phyloP scores from a whole-genome alignment of 2,888 invertebrate genomes.

The Latrodectus hesperus region DNA sequence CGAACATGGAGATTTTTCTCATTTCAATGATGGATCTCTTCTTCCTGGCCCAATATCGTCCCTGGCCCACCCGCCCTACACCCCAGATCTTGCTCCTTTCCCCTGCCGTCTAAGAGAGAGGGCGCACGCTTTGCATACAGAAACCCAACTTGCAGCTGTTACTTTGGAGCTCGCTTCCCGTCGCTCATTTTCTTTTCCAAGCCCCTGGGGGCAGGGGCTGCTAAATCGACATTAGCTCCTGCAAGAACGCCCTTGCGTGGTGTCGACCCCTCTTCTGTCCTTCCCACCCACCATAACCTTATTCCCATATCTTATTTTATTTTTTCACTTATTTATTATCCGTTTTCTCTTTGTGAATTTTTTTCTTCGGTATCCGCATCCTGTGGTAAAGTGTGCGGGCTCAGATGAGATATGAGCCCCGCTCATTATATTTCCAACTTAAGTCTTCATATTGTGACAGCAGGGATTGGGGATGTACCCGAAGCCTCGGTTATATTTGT shows the following conservation, averaged over 20 bases:
- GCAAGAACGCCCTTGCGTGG: conserved; percentile 16
- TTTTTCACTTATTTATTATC: conserved; percentile 28
- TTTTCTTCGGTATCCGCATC: conserved; percentile 25
- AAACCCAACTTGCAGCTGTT: conserved; percentile 64
- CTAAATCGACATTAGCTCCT: conserved; percentile 68
- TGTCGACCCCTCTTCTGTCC: conserved; percentile 11
- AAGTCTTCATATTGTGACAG: conserved; percentile 66
- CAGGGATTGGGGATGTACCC: conserved; percentile 19
- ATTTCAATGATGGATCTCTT: conserved; percentile 69
- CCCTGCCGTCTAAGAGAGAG: neutral
- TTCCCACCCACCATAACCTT: conserved; percentile 35
- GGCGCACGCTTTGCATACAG: conserved; percentile 67
- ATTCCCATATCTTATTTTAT: conserved; percentile 14
- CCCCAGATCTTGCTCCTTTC: conserved; percentile 8
- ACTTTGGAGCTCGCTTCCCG: conserved; percentile 48
- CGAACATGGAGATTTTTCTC: conserved; percentile 69
- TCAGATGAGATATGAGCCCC: conserved; percentile 48
- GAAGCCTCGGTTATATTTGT: neutral
- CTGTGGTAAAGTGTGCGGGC: conserved; percentile 47
- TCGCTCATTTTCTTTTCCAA: conserved; percentile 63
- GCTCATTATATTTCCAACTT: conserved; percentile 65
- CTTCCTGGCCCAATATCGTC: conserved; percentile 42
- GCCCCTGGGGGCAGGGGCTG: conserved; percentile 57
- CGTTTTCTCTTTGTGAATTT: neutral
- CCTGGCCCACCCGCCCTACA: conserved; percentile 26